A percentile compares a stretch with the other conserved stretches of the same genome.
Conservation (phyloP, 2,888 invertebrate genomes). For the Bombylius discolor region DNA sequence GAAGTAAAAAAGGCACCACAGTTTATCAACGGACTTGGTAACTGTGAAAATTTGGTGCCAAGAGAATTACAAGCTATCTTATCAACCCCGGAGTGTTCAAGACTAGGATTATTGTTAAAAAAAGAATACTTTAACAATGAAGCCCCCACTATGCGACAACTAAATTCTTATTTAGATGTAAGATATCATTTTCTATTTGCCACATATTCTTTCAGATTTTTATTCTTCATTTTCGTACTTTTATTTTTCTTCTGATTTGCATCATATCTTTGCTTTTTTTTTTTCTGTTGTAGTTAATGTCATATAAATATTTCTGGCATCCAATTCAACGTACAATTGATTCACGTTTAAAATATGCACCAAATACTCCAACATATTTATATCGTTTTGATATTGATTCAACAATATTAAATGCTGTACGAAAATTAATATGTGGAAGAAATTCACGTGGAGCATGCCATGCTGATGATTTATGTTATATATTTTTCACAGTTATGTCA, state of each 20-base stretch:
- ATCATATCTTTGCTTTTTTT: no score
- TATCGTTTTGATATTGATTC: slow-evolving; percentile 36
- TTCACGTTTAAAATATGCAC: slow-evolving; percentile 24
- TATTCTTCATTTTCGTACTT: no score
- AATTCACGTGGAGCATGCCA: slow-evolving; percentile 34
- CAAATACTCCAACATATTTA: slow-evolving; percentile 30
- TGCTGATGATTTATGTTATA: slow-evolving; percentile 33
- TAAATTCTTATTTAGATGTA: neutral
- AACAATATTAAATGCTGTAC: slow-evolving; percentile 32
- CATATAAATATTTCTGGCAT: slow-evolving; percentile 33
- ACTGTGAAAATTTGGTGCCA: slow-evolving; percentile 26
- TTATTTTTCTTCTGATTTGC: no score
- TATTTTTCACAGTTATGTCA: slow-evolving; percentile 32
- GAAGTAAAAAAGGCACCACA: slow-evolving; percentile 21
- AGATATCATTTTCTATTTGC: neutral
- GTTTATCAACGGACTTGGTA: slow-evolving; percentile 26
- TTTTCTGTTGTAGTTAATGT: slow-evolving; percentile 18
- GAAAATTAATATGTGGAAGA: slow-evolving; percentile 31
- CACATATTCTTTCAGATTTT: no score
- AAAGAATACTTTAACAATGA: slow-evolving; percentile 26
- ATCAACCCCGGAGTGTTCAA: slow-evolving; percentile 17
- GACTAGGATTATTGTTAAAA: slow-evolving; percentile 23
- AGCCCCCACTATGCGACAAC: slow-evolving; percentile 10
- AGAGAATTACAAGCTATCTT: slow-evolving; percentile 20
- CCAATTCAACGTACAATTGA: slow-evolving; percentile 30